These are phyloP conservation scores for Neomonachus schauinslandi DNA, from an alignment of 2,113 vertebrate species.

Conservation along the genomic window DNA sequence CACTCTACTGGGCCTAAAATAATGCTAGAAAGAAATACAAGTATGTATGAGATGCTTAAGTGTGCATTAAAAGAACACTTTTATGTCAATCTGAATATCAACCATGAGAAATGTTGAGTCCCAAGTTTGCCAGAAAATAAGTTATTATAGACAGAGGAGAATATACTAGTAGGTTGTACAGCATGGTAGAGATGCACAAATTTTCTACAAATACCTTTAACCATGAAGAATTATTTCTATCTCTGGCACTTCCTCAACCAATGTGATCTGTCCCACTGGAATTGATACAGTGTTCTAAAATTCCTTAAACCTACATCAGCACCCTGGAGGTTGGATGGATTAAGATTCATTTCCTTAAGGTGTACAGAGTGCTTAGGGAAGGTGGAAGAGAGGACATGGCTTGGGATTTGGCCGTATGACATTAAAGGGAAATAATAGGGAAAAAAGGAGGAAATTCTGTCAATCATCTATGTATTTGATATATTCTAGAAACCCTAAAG, in stretches of 20 bases:
- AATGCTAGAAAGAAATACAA: conserved; percentile 48
- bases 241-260: neutral
- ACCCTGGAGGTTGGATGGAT: neutral
- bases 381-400: neutral
- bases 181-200: neutral
- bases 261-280: neutral
- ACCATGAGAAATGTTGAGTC: conserved; percentile 59
- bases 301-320: neutral
- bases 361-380: neutral
- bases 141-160: conserved; percentile 42
- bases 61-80: conserved; percentile 50
- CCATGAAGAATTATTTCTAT: conserved; percentile 21
- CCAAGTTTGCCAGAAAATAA: conserved; percentile 47
- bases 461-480: neutral
- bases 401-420: neutral
- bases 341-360: neutral
- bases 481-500: neutral
- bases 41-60: conserved; percentile 60
- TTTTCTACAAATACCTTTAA: conserved; percentile 43
- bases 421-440: neutral
- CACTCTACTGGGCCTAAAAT: conserved; percentile 59
- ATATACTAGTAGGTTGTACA: neutral
- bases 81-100: conserved; percentile 47
- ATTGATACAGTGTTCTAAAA: neutral
- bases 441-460: conserved; percentile 7